phyloP scores from a whole-genome alignment of 2,888 invertebrate genomes.

The Euspilapteryx auroguttella region DNA sequence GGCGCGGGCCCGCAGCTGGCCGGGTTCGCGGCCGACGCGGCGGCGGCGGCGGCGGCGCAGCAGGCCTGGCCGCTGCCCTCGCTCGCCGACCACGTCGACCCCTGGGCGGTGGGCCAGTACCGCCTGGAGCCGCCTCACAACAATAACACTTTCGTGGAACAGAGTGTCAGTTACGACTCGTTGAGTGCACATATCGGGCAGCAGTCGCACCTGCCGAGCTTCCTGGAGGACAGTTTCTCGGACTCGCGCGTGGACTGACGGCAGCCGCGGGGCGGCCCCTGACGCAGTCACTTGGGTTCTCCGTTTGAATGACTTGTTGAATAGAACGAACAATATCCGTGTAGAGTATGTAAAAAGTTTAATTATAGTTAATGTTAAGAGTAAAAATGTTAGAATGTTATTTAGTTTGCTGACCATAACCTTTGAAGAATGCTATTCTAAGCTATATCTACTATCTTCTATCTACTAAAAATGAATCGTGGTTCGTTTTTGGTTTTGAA shows the following conservation, averaged over 20 bases:
- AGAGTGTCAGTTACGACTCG: slow-evolving; percentile 36
- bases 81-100: slow-evolving; percentile 27
- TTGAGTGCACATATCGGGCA: slow-evolving; percentile 25
- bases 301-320: no score
- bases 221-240: slow-evolving; percentile 36
- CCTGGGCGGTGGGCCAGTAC: slow-evolving; percentile 42
- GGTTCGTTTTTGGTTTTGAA: no score
- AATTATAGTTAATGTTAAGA: slow-evolving; percentile 39
- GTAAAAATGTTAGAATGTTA: slow-evolving; percentile 45
- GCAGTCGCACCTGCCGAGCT: slow-evolving; percentile 24
- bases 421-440: slow-evolving; percentile 32
- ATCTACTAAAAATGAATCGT: no score
- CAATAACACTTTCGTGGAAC: slow-evolving; percentile 40
- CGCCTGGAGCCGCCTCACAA: slow-evolving; percentile 39
- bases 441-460: no score
- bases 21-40: slow-evolving; percentile 30
- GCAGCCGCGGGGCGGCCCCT: no score
- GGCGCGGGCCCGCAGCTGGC: slow-evolving; percentile 26
- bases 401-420: slow-evolving; percentile 50
- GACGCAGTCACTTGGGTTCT: no score
- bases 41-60: slow-evolving; percentile 32
- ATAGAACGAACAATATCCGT: slow-evolving; percentile 40
- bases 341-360: slow-evolving; percentile 52
- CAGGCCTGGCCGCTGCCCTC: slow-evolving; percentile 16
- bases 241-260: slow-evolving; percentile 51